Percentiles rank a stretch among this genome's conserved stretches.
Conservation (phyloP, 2,888 invertebrate species). For the Phymatocera aterrima region DNA sequence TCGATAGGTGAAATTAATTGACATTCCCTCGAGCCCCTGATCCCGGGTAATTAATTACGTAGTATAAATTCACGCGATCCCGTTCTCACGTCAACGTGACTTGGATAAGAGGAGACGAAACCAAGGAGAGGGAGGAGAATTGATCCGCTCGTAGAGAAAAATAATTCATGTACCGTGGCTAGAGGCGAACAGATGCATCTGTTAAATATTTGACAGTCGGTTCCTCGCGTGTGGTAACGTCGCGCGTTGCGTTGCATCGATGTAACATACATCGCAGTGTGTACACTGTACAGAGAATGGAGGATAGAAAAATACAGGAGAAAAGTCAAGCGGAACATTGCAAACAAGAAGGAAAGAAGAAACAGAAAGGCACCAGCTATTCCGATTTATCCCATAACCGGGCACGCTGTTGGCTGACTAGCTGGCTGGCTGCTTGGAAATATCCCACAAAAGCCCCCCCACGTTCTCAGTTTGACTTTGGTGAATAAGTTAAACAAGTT, state of each 20-base stretch:
- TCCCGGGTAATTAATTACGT: not conserved
- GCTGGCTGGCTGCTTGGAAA: not conserved
- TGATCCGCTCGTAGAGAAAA: not conserved
- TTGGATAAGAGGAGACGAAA: not conserved
- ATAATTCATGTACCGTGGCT: not conserved
- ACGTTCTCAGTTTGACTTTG: conserved; percentile 32
- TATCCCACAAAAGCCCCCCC: conserved; percentile 31
- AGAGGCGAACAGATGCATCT: conserved; percentile 35
- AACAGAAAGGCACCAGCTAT: too few relatives aligned
- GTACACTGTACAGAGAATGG: too few relatives aligned
- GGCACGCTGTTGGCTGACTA: too few relatives aligned
- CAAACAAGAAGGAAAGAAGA: not conserved
- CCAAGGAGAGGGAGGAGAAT: not conserved
- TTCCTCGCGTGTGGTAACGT: conserved; percentile 1
- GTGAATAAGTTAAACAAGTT: conserved; percentile 44
- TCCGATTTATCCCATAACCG: too few relatives aligned
- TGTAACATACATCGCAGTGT: too few relatives aligned
- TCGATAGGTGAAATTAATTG: not conserved
- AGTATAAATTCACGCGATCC: not conserved
- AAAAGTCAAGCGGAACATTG: not conserved
- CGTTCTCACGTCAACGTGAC: not conserved
- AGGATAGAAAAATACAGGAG: too few relatives aligned
- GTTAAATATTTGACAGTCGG: conserved; percentile 30
- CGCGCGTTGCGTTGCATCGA: conserved; percentile 4
- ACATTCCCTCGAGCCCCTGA: not conserved